Conservation (phyloP, 2,888 invertebrate species). For the Ophraella communa region DNA sequence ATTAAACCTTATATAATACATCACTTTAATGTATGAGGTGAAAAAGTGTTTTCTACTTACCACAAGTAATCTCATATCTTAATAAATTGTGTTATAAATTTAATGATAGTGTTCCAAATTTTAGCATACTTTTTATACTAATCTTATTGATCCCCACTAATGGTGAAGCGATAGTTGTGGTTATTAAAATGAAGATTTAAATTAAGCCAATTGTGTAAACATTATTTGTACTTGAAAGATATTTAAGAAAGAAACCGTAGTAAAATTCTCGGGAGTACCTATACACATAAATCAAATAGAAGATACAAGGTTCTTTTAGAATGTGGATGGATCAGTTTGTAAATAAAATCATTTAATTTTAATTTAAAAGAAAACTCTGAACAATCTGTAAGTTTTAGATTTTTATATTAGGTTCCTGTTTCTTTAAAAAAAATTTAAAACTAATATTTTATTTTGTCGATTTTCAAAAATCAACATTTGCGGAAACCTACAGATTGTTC, state of each 20-base stretch:
- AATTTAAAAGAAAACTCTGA: no score
- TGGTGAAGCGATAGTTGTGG: background rate
- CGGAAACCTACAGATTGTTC: no score
- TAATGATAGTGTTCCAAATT: constrained; percentile 56
- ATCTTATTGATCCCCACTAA: constrained; percentile 28
- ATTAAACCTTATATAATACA: constrained; percentile 21
- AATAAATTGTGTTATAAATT: constrained; percentile 70
- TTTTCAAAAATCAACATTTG: no score
- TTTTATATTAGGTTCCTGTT: no score
- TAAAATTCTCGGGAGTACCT: background rate
- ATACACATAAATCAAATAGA: no score
- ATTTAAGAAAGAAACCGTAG: background rate
- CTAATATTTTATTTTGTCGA: no score
- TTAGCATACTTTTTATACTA: constrained; percentile 31
- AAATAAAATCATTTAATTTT: no score
- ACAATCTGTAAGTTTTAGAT: no score
- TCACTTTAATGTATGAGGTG: no score
- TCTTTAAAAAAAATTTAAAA: no score
- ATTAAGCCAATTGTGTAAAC: background rate
- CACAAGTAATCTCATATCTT: constrained; percentile 43
- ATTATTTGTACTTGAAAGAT: background rate
- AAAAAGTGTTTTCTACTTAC: constrained; percentile 37
- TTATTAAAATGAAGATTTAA: background rate
- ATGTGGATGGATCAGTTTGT: no score
- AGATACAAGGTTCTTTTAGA: background rate